Conservation (phyloP, 2,113 vertebrate genomes). For the Connochaetes taurinus region DNA sequence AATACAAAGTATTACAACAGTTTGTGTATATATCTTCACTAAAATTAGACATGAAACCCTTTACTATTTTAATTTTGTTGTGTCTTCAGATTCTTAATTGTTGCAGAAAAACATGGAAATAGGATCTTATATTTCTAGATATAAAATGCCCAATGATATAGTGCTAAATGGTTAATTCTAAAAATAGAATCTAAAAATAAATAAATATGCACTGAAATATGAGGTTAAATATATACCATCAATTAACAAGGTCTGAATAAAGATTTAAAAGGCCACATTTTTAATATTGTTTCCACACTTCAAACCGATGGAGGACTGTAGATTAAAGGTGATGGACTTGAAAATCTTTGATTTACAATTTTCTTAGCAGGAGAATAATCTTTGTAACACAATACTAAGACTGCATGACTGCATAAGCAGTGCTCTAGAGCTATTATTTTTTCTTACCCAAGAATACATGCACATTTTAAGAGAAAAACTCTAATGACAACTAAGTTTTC, state of each 20-base stretch:
- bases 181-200: neutral
- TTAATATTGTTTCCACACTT: neutral
- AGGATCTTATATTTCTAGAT: neutral
- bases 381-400: neutral
- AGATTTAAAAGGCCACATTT: neutral
- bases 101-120: neutral
- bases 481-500: neutral
- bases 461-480: neutral
- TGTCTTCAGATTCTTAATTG: neutral
- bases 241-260: neutral
- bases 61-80: neutral
- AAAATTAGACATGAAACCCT: neutral
- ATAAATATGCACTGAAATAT: neutral
- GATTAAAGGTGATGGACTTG: neutral
- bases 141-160: neutral
- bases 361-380: neutral
- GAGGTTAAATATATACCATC: neutral
- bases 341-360: constrained; percentile 1
- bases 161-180: neutral
- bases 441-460: neutral
- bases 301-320: neutral
- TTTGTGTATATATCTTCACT: neutral
- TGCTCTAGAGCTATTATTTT: neutral
- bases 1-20: neutral
- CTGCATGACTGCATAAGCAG: neutral